Evolutionary conservation across 2,113 vertebrate species (phyloP), one percentile per base, ranked within the genome.

Genomic region (Daphoenositta chrysoptera): DNA sequence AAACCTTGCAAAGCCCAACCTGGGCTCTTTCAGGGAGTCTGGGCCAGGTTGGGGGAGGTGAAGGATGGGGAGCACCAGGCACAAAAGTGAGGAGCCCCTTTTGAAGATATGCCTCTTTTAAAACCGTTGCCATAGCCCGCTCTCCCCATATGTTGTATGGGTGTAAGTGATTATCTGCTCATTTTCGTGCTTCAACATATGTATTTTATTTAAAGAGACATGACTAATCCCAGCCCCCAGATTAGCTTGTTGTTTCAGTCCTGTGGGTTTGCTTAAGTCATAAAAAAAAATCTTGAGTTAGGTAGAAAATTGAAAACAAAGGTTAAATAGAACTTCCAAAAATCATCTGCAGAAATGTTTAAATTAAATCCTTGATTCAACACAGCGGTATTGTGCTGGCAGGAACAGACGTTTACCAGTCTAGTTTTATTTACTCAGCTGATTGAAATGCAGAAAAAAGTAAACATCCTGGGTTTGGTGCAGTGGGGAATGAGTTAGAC

Each of bases 131-230:
- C 68, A 33, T 81, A 88, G 51, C 64, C 60, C 0, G 0, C 60
- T 94, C 56, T 95, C 53, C 72, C 83, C 94, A 89, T 95, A 89
- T 97, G 96, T 82, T 96, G 83, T 89, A 94, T 89, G 90, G 83
- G 88, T 90, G 94, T 94, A 91, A 87, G 77, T 94, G 94, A 86
- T 86, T 95, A 90, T 92, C 92, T 93, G 94, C 93, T 93, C 92
- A 94, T 96, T 96, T 95, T 95, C 51, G 27, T 94, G 86, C 83
- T 86, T 95, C 72, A 78, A 60, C 95, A 91, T 90, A 90, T 81
- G 85, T 84, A 75, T 89, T 96, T 94, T 93, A 97, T 96, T 90
- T 97, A 88, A 94, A 84, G 90, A 83, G 71, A 89, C 90, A 87
- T 92, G 93, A 96, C 87, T 96, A 95, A 96, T 96, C 63, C 86